Base-by-base conservation (phyloP, 2,797 vertebrate species). In the Limosa lapponica region DNA sequence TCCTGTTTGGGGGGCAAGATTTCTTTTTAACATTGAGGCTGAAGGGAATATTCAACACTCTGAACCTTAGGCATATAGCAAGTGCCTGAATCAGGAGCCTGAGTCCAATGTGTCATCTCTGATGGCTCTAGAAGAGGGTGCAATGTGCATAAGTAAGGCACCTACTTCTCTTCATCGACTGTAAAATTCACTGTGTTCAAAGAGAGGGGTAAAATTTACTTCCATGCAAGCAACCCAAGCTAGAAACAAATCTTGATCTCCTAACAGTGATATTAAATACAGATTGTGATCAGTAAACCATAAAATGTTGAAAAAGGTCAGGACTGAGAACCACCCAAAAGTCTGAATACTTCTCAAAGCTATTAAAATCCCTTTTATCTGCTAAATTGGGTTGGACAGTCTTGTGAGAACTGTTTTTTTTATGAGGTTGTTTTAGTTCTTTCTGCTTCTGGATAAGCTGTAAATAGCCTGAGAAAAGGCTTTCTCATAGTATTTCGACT, bases 381-480 rank as follows among this genome's bases (percentile, higher is more conserved):
- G 15, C 36, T 77, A 73, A 86, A 87, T 62, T 83, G 28, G 37
- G 44, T 75, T 91, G 73, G 65, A 59, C 37, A 51, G 46, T 82
- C 82, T 81, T 96, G 73, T 96, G 81, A 96, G 93, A 97, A 88
- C 62, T 87, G 37, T 18, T 0, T 16, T 73, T 91, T 79, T 87
- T 43, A 52, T 10, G 2, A 11, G 4, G 3, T 48, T 80, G 93
- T 91, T 95, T 87, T 72, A 88, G 69, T 72, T 43, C 64, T 84
- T 95, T 91, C 82, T 90, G 72, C 92, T 96, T 78, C 86, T 94
- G 73, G 39, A 77, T 72, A 88, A 90, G 78, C 88, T 90, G 67
- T 93, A 97, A 96, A 97, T 95, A 96, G 94, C 75, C 73, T 71
- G 44, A 95, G 83, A 95, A 96, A 89, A 83, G 84, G 62, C 59